Conservation (phyloP, 2,888 invertebrate genomes). For the Deroplatys truncata region DNA sequence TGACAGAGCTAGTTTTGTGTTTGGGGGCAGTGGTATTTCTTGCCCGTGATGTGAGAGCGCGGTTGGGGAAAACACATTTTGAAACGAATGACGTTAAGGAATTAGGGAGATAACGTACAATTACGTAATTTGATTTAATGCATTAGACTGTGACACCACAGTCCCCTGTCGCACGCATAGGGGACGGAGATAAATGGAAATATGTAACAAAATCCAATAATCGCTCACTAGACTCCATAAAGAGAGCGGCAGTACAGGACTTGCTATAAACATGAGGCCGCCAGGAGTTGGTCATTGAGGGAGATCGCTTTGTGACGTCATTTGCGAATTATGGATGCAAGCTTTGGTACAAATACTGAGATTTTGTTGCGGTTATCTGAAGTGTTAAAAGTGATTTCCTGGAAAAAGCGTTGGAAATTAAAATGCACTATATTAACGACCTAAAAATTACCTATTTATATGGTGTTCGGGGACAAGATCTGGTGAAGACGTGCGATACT, state of each 20-base stretch:
- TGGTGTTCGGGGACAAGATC: no score
- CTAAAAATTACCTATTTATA: no score
- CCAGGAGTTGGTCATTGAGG: neutral
- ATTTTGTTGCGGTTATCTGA: no score
- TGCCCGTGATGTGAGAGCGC: neutral
- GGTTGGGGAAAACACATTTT: neutral
- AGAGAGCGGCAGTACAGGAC: neutral
- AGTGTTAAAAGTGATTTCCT: no score
- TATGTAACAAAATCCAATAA: constrained; percentile 21
- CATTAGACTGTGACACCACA: constrained; percentile 24
- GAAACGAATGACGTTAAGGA: neutral
- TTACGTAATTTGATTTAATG: constrained; percentile 25
- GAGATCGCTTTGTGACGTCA: no score
- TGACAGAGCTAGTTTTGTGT: neutral
- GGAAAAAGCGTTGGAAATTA: no score
- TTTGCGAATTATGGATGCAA: no score
- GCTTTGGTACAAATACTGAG: no score
- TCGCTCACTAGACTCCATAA: neutral
- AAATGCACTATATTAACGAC: no score
- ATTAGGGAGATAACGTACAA: constrained; percentile 10
- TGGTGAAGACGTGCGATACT: no score
- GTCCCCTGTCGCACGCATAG: constrained; percentile 2
- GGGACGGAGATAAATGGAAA: constrained; percentile 7
- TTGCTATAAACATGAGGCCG: neutral
- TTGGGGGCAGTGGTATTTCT: neutral